Base-by-base conservation (phyloP, 2,888 invertebrate genomes). In the Thysanoteuthis rhombus region DNA sequence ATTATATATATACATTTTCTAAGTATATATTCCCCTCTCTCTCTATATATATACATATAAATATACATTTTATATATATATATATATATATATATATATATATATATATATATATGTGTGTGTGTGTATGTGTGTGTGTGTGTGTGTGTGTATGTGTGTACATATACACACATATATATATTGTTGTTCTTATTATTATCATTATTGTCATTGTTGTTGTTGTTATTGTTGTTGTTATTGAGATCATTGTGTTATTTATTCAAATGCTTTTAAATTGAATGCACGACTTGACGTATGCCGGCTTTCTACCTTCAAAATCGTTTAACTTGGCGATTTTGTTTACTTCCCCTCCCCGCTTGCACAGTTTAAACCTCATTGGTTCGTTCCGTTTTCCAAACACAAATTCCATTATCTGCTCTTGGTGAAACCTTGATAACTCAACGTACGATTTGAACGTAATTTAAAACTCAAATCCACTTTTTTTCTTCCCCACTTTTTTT, bases 241-340 rank as follows among this genome's bases (percentile, higher is more conserved):
- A n/a, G n/a, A 75, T 75, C 75, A n/a, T 75, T 75, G 75, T n/a
- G 75, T 75, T 75, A 16, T 75, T 75, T 75, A 75, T 75, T 75
- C 75, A 75, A 75, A 75, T 75, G n/a, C 75, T 75, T 75, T 75
- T 75, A 75, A 75, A 75, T 75, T 75, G 75, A 75, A 75, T 75
- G 75, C 75, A 75, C 75, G n/a, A 25, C 75, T 75, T 75, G 75
- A n/a, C n/a, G 75, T 75, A 75, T 75, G n/a, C 36, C n/a, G n/a
- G n/a, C 75, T n/a, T n/a, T 75, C 75, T 16, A 75, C 16, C 12
- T 75, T n/a, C 75, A n/a, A 75, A 75, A 75, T n/a, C 75, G n/a
- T 75, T 75, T 75, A 75, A 75, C 75, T 75, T 75, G n/a, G 75
- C 75, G n/a, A 75, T 75, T 10, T 36, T 75, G n/a, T n/a, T 75